These are phyloP conservation scores for Tamias sibiricus DNA, from an alignment of 2,113 vertebrate species.

Conservation along the genomic window DNA sequence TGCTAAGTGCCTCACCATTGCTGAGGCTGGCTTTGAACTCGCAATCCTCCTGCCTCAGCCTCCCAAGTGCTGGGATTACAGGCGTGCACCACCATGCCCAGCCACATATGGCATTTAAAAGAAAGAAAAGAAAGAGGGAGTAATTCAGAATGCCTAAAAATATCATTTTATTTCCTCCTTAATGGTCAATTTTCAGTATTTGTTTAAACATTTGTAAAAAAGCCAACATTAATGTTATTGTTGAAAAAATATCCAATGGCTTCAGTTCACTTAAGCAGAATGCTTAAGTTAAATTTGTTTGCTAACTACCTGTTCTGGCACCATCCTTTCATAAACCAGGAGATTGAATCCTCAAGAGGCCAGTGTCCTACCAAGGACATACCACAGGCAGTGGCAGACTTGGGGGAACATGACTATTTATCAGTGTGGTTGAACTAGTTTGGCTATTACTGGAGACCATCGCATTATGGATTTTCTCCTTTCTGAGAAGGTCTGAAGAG, in stretches of 20 bases:
- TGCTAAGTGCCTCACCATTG: too few species aligned
- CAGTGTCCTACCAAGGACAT: background rate
- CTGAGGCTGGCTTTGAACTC: too few species aligned
- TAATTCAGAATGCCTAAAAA: background rate
- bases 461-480: background rate
- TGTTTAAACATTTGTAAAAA: conserved; percentile 38
- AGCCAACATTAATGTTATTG: background rate
- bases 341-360: background rate
- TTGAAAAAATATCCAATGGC: background rate
- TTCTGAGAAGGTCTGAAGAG: background rate
- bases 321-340: background rate
- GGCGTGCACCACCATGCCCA: too few species aligned
- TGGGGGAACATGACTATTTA: background rate
- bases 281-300: background rate
- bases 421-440: background rate
- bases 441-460: background rate
- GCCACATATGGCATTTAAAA: background rate
- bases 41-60: too few species aligned
- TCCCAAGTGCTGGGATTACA: too few species aligned
- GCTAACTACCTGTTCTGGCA: background rate
- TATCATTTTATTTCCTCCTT: background rate
- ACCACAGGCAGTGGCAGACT: background rate
- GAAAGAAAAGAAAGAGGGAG: background rate
- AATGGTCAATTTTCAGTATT: conserved; percentile 2
- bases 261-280: background rate